Evolutionary conservation across 2,113 vertebrate species (phyloP).

Genomic region (Pseudorectes ferrugineus): DNA sequence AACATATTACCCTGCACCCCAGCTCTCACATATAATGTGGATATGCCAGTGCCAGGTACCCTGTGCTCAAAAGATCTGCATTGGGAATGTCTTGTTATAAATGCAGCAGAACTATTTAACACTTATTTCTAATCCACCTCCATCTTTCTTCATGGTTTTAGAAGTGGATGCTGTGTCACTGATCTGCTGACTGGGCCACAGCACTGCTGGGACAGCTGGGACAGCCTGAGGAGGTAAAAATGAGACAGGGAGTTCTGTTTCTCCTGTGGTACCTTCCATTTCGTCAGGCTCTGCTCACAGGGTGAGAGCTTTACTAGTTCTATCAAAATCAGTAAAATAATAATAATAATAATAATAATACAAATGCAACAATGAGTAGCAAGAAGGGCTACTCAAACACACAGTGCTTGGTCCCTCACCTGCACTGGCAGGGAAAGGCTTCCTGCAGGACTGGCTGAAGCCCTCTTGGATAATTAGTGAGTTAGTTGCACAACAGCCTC

Average conservation of each 20-base stretch:
- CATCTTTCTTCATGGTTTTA: not conserved
- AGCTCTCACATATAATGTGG: accelerated
- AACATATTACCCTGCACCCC: accelerated
- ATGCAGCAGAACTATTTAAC: not conserved
- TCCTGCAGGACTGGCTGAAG: not conserved
- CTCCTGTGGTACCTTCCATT: not conserved
- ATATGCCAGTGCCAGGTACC: not conserved
- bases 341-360: not conserved
- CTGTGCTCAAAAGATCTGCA: not conserved
- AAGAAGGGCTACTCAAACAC: not conserved
- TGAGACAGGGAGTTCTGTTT: not conserved
- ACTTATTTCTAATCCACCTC: not conserved
- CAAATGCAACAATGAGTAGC: not conserved
- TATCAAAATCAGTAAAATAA: not conserved
- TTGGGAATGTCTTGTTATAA: not conserved
- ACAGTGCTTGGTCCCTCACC: not conserved
- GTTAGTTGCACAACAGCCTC: not conserved
- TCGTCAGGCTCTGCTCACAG: not conserved
- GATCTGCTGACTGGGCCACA: not conserved
- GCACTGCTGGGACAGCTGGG: not conserved
- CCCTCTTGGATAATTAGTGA: not conserved
- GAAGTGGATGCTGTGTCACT: not conserved
- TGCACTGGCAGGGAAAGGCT: not conserved
- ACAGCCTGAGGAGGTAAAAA: not conserved
- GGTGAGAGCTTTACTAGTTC: not conserved